Conservation (phyloP, 30 jellyfish, hydroid and myxozoan genomes). For the Aurelia aurita region DNA sequence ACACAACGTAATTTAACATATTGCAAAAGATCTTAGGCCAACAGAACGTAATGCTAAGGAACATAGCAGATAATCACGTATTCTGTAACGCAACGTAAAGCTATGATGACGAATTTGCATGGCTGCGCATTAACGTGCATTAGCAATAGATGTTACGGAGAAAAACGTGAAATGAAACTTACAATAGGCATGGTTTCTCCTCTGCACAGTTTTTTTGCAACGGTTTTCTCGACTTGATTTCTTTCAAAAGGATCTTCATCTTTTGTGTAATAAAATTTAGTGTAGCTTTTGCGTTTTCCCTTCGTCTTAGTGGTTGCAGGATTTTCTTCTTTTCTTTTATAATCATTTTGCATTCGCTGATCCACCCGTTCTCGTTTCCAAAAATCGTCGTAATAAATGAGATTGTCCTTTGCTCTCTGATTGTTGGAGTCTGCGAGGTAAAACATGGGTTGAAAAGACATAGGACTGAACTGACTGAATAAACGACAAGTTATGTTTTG, state of each 20-base stretch:
- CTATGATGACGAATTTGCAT: too few relatives aligned
- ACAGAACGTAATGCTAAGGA: too few relatives aligned
- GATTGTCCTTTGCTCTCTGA: conserved; percentile 33
- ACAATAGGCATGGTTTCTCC: conserved; percentile 92
- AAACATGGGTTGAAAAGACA: too few relatives aligned
- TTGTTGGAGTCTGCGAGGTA: conserved; percentile 42
- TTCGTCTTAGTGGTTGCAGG: background rate
- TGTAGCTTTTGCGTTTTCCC: conserved; percentile 12
- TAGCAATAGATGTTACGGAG: background rate
- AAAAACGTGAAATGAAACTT: conserved; percentile 15
- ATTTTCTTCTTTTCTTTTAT: background rate
- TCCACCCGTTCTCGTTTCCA: background rate
- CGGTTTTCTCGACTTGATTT: conserved; percentile 70
- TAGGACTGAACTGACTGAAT: too few relatives aligned
- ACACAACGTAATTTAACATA: too few relatives aligned
- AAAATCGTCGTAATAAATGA: background rate
- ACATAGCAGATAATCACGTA: too few relatives aligned
- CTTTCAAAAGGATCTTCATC: conserved; percentile 73
- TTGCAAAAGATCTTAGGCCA: too few relatives aligned
- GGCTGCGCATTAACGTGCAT: too few relatives aligned
- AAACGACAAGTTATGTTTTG: too few relatives aligned
- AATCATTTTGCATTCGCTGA: conserved; percentile 5
- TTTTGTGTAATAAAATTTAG: conserved; percentile 73
- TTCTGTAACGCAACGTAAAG: too few relatives aligned
- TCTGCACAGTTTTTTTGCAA: conserved; percentile 81